Base-by-base conservation (phyloP, 2,888 invertebrate genomes). In the Limenitis camilla region DNA sequence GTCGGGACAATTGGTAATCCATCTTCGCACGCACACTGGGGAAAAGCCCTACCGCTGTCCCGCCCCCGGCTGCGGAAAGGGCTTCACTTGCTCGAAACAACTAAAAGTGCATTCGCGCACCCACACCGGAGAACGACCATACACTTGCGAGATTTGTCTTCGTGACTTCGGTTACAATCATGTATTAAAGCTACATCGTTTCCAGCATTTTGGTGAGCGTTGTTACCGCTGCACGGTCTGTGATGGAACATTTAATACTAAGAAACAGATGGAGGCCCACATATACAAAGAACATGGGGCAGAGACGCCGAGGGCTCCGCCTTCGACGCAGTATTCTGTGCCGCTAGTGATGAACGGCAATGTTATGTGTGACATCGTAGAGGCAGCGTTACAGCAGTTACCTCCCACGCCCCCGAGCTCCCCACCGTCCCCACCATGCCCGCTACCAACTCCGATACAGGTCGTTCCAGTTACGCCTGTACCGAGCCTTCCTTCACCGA, bases 221-320 rank as follows among this genome's bases (percentile, higher is more conserved):
- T 95, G 96, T 56, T 96, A 96, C 84, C 95, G 96, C 67, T 96
- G 96, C 77, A 96, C 96, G 4, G 93, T 96, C 28, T 96, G 96
- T 78, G 94, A 96, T 67, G 94, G 95, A 65, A 96, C 96, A 0
- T 96, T 96, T 72, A 95, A 93, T 67, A 96, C 94, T 29, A 96
- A 96, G 78, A 96, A 96, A 73, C 93, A 93, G 63, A 94, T 96
- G 94, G 96, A 96, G 74, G 91, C 93, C 10, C 96, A 96, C 77
- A 96, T 96, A 52, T 82, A 86, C 56, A 86, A 86, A 59, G 86
- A 86, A 63, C 87, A 87, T 65, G 80, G 89, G 30, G 86, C 89
- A n/a, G 90, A 92, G 63, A 76, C 75, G 35, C 83, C 86, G 9
- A 81, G 84, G 9, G 67, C 73, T 40, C 78, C 75, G 53, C 61